These are phyloP conservation scores for Caenorhabditis sp. DNA, from an alignment of 2,888 invertebrate genomes.

Conservation along the genomic window DNA sequence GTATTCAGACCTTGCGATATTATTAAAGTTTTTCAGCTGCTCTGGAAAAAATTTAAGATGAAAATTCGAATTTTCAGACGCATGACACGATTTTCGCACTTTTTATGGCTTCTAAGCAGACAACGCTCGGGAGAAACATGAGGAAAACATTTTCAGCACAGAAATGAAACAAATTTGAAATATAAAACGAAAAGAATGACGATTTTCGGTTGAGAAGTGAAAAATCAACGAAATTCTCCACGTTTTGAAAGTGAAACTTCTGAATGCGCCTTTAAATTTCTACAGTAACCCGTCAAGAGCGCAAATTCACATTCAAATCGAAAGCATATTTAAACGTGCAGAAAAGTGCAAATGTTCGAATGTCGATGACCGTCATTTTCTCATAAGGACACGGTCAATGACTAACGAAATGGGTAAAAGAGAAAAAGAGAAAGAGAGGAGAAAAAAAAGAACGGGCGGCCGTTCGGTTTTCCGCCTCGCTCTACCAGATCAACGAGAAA, in stretches of 20 bases:
- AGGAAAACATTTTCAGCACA: neutral
- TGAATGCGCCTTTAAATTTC: neutral
- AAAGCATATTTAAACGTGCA: neutral
- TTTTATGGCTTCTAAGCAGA: no score
- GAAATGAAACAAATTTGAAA: neutral
- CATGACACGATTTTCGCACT: no score
- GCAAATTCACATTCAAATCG: neutral
- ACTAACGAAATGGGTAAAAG: conserved; percentile 21
- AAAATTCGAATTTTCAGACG: no score
- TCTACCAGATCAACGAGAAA: conserved; percentile 3
- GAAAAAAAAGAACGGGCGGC: neutral
- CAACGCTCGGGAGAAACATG: no score
- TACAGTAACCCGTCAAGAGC: neutral
- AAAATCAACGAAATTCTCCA: no score
- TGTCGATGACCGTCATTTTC: conserved; percentile 5
- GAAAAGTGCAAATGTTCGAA: conserved; percentile 12
- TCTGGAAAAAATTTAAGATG: no score
- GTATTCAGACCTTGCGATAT: no score
- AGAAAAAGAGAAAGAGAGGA: neutral
- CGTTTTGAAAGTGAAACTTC: neutral
- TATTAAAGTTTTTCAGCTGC: no score
- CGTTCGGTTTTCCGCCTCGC: conserved; percentile 1
- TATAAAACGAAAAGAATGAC: neutral
- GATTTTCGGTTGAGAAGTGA: neutral
- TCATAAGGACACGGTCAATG: conserved; percentile 19